phyloP scores from a whole-genome alignment of 2,888 invertebrate species.

The Sclerodermus sp. region DNA sequence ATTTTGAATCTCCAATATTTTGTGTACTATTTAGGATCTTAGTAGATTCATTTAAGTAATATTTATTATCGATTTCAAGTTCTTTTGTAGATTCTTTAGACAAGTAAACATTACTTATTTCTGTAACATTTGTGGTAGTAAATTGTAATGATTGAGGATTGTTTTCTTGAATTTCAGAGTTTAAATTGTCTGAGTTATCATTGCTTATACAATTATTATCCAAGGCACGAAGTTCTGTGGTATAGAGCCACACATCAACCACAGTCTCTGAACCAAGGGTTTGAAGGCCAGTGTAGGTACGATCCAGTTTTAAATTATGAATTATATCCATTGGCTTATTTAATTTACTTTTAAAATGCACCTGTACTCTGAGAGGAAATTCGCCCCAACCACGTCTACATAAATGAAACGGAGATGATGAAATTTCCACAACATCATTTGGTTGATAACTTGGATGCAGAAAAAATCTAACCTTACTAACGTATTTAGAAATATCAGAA shows the following conservation, averaged over 20 bases:
- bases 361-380: constrained; percentile 79
- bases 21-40: too few relatives aligned
- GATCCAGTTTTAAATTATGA: constrained; percentile 79
- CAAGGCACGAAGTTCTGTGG: background rate
- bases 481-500: constrained; percentile 65
- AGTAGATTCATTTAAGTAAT: too few relatives aligned
- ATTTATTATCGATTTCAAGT: too few relatives aligned
- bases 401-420: constrained; percentile 80
- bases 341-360: constrained; percentile 73
- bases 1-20: too few relatives aligned
- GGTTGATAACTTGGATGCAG: constrained; percentile 87
- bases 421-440: constrained; percentile 79
- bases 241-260: constrained; percentile 68
- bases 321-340: constrained; percentile 80
- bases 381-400: constrained; percentile 90
- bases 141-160: too few relatives aligned
- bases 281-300: constrained; percentile 80
- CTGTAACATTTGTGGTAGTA: too few relatives aligned
- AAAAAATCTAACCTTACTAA: constrained; percentile 76
- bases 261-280: constrained; percentile 81
- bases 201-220: background rate
- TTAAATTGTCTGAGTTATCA: too few relatives aligned
- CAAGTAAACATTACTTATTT: too few relatives aligned
- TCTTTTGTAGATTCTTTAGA: too few relatives aligned
- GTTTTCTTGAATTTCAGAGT: too few relatives aligned